A percentile compares a stretch with the other conserved stretches of the same genome.
Conservation (phyloP, 2,113 vertebrate genomes). For the Deroptyus accipitrinus region DNA sequence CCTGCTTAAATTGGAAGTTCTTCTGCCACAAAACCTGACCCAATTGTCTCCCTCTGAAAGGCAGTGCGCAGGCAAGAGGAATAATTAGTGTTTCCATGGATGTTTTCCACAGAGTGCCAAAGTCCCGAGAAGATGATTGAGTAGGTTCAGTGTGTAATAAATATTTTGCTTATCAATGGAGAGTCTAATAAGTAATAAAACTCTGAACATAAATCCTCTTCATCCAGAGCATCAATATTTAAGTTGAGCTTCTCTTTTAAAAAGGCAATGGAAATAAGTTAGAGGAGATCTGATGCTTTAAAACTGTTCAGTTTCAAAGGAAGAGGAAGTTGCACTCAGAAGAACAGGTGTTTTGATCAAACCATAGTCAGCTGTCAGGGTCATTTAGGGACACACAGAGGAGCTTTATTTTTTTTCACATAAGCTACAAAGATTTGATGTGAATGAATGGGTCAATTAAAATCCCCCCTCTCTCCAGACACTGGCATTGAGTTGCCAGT, state of each 20-base stretch:
- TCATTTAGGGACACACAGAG: conserved; percentile 13
- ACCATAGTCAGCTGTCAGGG: background rate
- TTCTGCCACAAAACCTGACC: background rate
- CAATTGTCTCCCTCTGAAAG: background rate
- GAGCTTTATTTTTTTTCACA: background rate
- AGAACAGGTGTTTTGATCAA: conserved; percentile 27
- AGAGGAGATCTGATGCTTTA: background rate
- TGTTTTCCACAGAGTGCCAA: background rate
- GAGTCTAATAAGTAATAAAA: conserved; percentile 5
- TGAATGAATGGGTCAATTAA: conserved; percentile 27
- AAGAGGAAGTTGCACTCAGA: background rate
- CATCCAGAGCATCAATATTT: conserved; percentile 25
- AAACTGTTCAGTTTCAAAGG: background rate
- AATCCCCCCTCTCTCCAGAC: conserved; percentile 11
- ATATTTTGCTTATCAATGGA: background rate
- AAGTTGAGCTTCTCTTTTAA: conserved; percentile 15
- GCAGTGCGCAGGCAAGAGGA: background rate
- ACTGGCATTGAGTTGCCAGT: background rate
- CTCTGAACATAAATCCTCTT: background rate
- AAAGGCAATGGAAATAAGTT: conserved; percentile 1
- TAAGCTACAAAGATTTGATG: conserved; percentile 27
- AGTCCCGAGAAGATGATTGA: background rate
- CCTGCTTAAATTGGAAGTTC: background rate
- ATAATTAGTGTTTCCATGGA: background rate
- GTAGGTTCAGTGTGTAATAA: background rate